phyloP scores from a whole-genome alignment of 2,888 invertebrate species.

The Aproaerema taeniolella region DNA sequence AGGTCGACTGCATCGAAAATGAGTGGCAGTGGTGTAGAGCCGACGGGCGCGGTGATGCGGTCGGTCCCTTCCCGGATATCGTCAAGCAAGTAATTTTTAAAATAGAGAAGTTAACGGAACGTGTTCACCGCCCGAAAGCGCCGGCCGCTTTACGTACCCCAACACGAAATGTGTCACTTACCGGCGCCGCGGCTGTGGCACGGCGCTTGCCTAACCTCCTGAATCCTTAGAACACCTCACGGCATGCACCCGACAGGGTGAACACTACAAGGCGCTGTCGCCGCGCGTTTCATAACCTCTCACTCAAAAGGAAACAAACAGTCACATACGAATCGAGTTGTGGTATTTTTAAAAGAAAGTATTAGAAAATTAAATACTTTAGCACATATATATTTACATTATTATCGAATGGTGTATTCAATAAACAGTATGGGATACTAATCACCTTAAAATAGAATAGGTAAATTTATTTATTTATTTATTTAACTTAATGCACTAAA shows the following conservation, averaged over 20 bases:
- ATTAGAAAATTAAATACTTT: no score
- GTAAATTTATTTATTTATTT: no score
- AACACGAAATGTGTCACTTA: conserved; percentile 70
- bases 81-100: conserved; percentile 69
- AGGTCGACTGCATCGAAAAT: conserved; percentile 72
- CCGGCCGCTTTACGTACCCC: conserved; percentile 71
- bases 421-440: no score
- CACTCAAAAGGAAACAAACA: conserved; percentile 20
- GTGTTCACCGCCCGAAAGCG: conserved; percentile 72
- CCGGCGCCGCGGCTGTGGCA: conserved; percentile 30
- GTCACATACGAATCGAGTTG: background rate
- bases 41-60: conserved; percentile 52
- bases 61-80: conserved; percentile 75
- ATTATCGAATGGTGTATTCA: no score
- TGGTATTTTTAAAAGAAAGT: no score
- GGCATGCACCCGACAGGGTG: background rate
- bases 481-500: no score
- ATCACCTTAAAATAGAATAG: no score
- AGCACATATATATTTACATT: no score
- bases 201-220: background rate
- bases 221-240: background rate
- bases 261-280: conserved; percentile 24
- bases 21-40: conserved; percentile 54
- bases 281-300: conserved; percentile 32
- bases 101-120: conserved; percentile 75